phyloP scores from a whole-genome alignment of 30 jellyfish, hydroid and myxozoan genomes.

The Chironex yamaguchii region DNA sequence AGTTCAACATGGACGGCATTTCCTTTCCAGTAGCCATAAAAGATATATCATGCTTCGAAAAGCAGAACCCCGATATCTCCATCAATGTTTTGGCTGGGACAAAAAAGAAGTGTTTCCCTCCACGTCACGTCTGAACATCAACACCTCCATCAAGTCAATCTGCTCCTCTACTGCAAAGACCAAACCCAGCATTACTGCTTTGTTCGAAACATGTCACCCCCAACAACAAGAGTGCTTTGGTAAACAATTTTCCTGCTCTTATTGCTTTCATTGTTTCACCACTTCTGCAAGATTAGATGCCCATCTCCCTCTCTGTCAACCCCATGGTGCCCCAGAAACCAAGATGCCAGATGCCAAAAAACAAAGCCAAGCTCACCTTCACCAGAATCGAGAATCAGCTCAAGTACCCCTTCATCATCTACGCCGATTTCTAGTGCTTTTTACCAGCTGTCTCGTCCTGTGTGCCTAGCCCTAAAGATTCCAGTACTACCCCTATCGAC shows the following conservation, averaged over 20 bases:
- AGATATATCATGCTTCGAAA: not conserved
- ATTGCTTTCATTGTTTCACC: not conserved
- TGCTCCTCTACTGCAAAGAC: slow-evolving; percentile 17
- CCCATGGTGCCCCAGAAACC: not conserved
- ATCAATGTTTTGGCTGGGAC: not conserved
- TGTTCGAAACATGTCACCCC: not conserved
- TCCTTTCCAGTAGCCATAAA: not conserved
- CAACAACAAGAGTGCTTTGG: not conserved
- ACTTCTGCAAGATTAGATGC: not conserved
- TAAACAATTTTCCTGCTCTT: not conserved
- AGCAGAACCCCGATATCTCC: not conserved
- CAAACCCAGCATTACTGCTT: slow-evolving; percentile 54
- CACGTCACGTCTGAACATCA: not conserved
- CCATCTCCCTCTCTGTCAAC: not conserved
- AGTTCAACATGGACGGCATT: not conserved
- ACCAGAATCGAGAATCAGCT: slow-evolving; percentile 9
- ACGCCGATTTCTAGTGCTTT: slow-evolving; percentile 53
- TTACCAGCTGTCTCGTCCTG: not conserved
- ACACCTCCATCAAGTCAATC: not conserved
- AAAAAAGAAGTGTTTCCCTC: not conserved
- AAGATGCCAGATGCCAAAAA: not conserved
- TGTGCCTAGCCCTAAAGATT: not conserved
- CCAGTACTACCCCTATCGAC: slow-evolving; percentile 10
- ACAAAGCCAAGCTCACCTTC: not conserved
- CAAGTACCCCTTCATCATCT: slow-evolving; percentile 44